Base-by-base conservation (phyloP, 30 jellyfish, hydroid and myxozoan genomes). In the Aurelia coerulea region DNA sequence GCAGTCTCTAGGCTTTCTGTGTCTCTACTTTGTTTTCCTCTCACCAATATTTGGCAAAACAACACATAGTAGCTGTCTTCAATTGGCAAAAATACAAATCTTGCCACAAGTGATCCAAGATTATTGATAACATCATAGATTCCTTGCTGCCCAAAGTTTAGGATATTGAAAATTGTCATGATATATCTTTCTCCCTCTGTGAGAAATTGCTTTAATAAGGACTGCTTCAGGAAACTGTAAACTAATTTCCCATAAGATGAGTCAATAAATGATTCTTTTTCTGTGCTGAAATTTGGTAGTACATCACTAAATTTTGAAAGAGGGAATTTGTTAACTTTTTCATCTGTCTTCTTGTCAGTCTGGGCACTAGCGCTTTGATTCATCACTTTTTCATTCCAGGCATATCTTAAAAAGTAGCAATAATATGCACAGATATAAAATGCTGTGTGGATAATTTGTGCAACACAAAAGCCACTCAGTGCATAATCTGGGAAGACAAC, bases 161-260 rank as follows among this genome's bases (percentile, higher is more conserved):
- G 49, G 42, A 95, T 74, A 50, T 53, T 71, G 81, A 95, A 95
- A 37, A 95, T 50, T 50, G 99, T 95, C 99, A 95, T 95, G 9
- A 95, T 60, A 75, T 95, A 95, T 53, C 96, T 35, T 73, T 95
- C 99, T 29, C 99, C 99, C 74, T 95, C 99, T 1, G 99, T 90
- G 18, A 95, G 83, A 53, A 95, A 95, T 81, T 95, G 99, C 59
- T 95, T 95, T 46, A 95, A 77, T 41, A 95, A 18, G 17, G 99
- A 95, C 73, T 95, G 99, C 46, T 86, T 95, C 72, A 74, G 34
- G 78, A 95, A 95, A 67, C 99, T 95, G 70, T 52, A 37, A 23
- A 89, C 97, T 50, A 95, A 85, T 60, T 67, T 68, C 34, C 69
- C 83, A 63, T 90, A 81, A 4, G 80, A 31, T 14, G 96, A 82